phyloP scores from a whole-genome alignment of 2,113 vertebrate species.

The Plectropomus leopardus region DNA sequence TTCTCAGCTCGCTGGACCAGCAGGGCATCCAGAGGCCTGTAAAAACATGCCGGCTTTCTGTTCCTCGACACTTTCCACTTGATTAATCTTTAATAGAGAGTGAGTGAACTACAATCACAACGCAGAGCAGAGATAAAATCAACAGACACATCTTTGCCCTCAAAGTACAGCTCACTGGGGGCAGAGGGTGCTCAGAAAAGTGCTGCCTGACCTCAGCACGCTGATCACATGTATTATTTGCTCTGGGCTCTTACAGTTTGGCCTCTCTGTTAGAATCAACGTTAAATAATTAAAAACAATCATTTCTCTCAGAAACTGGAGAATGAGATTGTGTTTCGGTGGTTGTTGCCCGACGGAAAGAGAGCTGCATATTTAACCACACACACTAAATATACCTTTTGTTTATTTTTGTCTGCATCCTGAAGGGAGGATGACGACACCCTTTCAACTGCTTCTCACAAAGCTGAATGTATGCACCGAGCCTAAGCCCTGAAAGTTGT shows the following conservation, averaged over 20 bases:
- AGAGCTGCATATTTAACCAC: conserved; percentile 5
- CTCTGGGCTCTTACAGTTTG: neutral
- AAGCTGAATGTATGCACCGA: conserved; percentile 16
- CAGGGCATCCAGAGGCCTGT: conserved; percentile 55
- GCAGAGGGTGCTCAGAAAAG: conserved; percentile 31
- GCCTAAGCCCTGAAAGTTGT: conserved; percentile 16
- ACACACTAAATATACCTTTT: conserved; percentile 43
- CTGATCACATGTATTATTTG: conserved; percentile 31
- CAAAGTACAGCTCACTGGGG: conserved; percentile 23
- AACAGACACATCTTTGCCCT: conserved; percentile 34
- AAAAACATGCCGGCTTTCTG: conserved; percentile 59
- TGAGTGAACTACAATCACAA: conserved; percentile 59
- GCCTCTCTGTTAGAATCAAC: neutral
- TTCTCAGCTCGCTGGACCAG: conserved; percentile 62
- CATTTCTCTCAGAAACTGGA: neutral
- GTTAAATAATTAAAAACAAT: conserved; percentile 25
- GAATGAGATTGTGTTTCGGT: neutral
- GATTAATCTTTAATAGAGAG: conserved; percentile 76
- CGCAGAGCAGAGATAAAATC: conserved; percentile 53
- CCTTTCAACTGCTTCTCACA: conserved; percentile 51
- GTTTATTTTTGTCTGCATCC: conserved; percentile 53
- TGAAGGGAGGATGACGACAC: conserved; percentile 51
- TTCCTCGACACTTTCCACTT: conserved; percentile 68
- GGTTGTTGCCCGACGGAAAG: neutral
- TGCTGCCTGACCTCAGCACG: conserved; percentile 9